Percentiles rank a stretch among this genome's conserved stretches.
Conservation (phyloP, 1,140 invertebrate species). For the Drosophila kepulauana region DNA sequence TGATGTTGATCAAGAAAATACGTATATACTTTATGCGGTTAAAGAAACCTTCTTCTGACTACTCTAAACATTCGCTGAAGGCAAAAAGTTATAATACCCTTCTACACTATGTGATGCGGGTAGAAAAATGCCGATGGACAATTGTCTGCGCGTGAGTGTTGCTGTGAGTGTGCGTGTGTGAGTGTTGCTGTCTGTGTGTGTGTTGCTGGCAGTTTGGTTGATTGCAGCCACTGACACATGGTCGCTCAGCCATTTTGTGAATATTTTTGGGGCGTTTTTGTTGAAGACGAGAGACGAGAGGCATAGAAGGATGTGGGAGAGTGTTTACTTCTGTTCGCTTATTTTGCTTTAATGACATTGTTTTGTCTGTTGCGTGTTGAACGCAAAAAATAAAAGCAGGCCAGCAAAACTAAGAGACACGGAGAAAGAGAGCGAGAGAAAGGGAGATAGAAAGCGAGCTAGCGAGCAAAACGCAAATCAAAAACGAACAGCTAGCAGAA, state of each 20-base stretch:
- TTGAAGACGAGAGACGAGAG: conserved; percentile 14
- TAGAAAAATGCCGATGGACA: conserved; percentile 51
- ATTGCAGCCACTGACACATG: conserved; percentile 66
- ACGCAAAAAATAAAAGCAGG: background rate
- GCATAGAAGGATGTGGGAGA: conserved; percentile 23
- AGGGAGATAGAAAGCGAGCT: too few species aligned
- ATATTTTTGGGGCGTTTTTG: conserved; percentile 53
- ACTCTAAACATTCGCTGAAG: too few species aligned
- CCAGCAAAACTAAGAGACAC: background rate
- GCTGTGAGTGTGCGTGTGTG: conserved; percentile 7
- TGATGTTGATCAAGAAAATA: too few species aligned
- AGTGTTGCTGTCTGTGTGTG: conserved; percentile 12
- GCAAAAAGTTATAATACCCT: too few species aligned
- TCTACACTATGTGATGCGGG: too few species aligned
- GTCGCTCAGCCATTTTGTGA: conserved; percentile 53
- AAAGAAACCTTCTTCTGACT: too few species aligned
- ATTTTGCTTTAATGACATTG: conserved; percentile 72
- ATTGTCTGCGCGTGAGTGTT: conserved; percentile 11
- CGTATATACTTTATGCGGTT: too few species aligned
- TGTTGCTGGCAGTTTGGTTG: conserved; percentile 64
- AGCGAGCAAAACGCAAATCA: background rate
- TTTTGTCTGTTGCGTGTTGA: conserved; percentile 60
- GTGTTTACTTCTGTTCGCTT: conserved; percentile 49
- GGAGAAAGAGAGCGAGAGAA: too few species aligned
- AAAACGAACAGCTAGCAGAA: conserved; percentile 2